A percentile compares a stretch with the other conserved stretches of the same genome.
Evolutionary conservation across 53 echinoderm and acorn worm genomes (phyloP).

Genomic region (Holothuria leucospilota): DNA sequence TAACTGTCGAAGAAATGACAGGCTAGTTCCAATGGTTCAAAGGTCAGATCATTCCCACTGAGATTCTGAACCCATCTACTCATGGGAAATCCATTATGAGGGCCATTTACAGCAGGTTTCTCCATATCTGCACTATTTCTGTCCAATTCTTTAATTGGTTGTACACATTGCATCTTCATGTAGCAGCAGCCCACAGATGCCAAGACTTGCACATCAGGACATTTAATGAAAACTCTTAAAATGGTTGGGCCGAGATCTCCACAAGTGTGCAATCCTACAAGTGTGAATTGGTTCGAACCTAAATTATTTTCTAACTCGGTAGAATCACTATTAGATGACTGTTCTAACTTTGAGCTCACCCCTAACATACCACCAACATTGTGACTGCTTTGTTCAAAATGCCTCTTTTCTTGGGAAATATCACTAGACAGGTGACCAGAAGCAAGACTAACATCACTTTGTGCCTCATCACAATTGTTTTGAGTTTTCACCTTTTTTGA

Average conservation of each 20-base stretch:
- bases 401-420: too few relatives aligned
- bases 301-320: not conserved
- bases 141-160: constrained; percentile 10
- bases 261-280: constrained; percentile 87
- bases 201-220: constrained; percentile 65
- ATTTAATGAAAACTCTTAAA: constrained; percentile 77
- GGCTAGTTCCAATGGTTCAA: constrained; percentile 84
- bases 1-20: constrained; percentile 86
- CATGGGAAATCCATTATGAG: constrained; percentile 74
- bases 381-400: too few relatives aligned
- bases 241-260: constrained; percentile 94
- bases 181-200: constrained; percentile 88
- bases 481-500: too few relatives aligned
- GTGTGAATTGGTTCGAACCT: constrained; percentile 41
- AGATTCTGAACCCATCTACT: constrained; percentile 64
- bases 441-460: too few relatives aligned
- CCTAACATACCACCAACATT: too few relatives aligned
- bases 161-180: constrained; percentile 78
- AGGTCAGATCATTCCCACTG: constrained; percentile 50
- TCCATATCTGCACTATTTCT: not conserved
- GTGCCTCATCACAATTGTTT: too few relatives aligned
- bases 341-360: too few relatives aligned
- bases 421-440: too few relatives aligned
- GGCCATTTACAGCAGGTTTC: not conserved
- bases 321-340: too few relatives aligned